phyloP scores from a whole-genome alignment of 2,888 invertebrate genomes.

The Pegoplata infirma region DNA sequence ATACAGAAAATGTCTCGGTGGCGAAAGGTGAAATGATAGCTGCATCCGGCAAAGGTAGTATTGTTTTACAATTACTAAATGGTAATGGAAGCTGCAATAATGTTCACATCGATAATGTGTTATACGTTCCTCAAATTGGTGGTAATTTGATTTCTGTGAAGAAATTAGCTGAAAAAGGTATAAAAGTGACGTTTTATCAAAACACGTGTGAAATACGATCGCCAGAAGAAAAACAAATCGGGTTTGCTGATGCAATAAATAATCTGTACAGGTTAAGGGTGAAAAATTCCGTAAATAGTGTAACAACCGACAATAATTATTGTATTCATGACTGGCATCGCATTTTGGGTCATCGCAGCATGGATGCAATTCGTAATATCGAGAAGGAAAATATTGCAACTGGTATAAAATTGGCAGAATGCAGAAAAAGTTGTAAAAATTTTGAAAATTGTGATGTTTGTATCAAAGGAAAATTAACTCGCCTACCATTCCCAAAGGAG shows the following conservation, averaged over 20 bases:
- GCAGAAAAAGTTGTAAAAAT: conserved; percentile 46
- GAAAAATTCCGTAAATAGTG: conserved; percentile 12
- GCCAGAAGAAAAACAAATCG: neutral
- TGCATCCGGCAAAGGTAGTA: conserved; percentile 44
- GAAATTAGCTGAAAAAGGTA: conserved; percentile 10
- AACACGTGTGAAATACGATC: conserved; percentile 41
- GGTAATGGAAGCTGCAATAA: conserved; percentile 6
- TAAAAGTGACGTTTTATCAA: neutral
- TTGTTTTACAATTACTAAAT: conserved; percentile 27
- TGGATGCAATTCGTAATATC: conserved; percentile 49
- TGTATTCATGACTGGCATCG: conserved; percentile 58
- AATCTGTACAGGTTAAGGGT: conserved; percentile 19
- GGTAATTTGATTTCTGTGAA: conserved; percentile 46
- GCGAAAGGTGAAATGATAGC: neutral
- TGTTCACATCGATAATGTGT: conserved; percentile 36
- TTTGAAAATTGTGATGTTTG: conserved; percentile 52
- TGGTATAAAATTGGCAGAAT: conserved; percentile 53
- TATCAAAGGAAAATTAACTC: conserved; percentile 65
- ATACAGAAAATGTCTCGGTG: neutral
- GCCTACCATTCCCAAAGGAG: conserved; percentile 65
- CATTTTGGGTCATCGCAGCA: conserved; percentile 60
- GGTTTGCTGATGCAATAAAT: neutral
- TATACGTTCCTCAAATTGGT: conserved; percentile 47
- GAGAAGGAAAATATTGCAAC: conserved; percentile 26
- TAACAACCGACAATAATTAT: neutral